Percentiles rank a stretch among this genome's conserved stretches.
phyloP scores from a whole-genome alignment of 2,888 invertebrate species.

The Cordilura impudica region DNA sequence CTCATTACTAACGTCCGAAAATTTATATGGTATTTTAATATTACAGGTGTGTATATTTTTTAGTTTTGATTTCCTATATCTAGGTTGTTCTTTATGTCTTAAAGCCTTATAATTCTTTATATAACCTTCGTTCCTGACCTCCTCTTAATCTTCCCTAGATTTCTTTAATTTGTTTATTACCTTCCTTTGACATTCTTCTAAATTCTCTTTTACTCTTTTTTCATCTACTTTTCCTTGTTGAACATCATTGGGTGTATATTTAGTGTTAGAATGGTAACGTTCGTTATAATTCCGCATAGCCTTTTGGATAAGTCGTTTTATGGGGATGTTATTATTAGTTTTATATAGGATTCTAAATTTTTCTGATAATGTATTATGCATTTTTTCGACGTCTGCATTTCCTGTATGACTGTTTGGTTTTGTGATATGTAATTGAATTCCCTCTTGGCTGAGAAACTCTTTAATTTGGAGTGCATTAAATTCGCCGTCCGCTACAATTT shows the following conservation, averaged over 20 bases:
- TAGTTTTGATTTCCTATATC: conserved; percentile 45
- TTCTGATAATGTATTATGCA: conserved; percentile 43
- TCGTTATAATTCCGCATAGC: conserved; percentile 26
- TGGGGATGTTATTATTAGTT: conserved; percentile 31
- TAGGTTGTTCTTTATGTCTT: conserved; percentile 10
- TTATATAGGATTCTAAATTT: conserved; percentile 38
- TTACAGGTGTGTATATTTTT: conserved; percentile 46
- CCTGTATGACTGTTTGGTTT: conserved; percentile 60
- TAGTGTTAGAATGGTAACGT: neutral
- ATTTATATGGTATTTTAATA: conserved; percentile 58
- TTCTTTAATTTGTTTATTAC: conserved; percentile 34
- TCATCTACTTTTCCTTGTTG: neutral
- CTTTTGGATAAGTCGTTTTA: conserved; percentile 35
- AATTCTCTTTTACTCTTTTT: neutral
- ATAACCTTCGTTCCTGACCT: conserved; percentile 22
- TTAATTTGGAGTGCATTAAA: conserved; percentile 52
- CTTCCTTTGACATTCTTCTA: conserved; percentile 39
- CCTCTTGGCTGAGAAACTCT: conserved; percentile 49
- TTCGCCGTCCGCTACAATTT: conserved; percentile 23
- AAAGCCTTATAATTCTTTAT: conserved; percentile 20
- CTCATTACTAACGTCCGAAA: too few relatives aligned
- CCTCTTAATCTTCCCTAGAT: conserved; percentile 15
- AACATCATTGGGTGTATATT: neutral
- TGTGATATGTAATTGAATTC: conserved; percentile 55
- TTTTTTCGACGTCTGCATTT: conserved; percentile 59